phyloP scores from a whole-genome alignment of 2,113 vertebrate genomes.

The Myiozetetes cayanensis region DNA sequence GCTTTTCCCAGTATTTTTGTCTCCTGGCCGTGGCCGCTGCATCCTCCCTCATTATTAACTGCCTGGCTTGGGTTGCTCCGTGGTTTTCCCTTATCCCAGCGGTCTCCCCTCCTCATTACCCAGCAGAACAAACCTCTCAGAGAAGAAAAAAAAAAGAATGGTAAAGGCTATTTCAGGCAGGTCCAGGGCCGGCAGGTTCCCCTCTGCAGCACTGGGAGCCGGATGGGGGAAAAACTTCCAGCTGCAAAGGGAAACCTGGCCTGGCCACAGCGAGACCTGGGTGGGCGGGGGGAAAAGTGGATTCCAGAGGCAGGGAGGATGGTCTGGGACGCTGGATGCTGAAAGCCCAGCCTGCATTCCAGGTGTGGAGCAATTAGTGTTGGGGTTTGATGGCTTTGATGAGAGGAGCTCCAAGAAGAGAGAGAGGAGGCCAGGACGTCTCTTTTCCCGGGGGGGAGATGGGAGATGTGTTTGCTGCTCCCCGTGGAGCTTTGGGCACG shows the following conservation, averaged over 20 bases:
- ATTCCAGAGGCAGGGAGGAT: neutral
- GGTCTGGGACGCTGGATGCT: rapidly evolving
- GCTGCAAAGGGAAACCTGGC: neutral
- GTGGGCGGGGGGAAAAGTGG: neutral
- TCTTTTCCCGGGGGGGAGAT: neutral
- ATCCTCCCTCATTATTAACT: neutral
- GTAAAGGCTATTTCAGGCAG: neutral
- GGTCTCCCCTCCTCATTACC: neutral
- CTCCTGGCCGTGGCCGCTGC: neutral
- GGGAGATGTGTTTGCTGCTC: neutral
- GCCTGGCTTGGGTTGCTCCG: neutral
- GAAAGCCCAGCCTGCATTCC: neutral
- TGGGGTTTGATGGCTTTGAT: neutral
- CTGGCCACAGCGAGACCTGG: rapidly evolving
- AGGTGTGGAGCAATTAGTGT: neutral
- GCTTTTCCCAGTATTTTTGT: neutral
- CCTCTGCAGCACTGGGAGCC: rapidly evolving
- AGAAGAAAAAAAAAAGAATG: neutral
- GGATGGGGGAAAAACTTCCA: neutral
- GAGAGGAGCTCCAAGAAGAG: neutral
- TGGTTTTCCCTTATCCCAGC: neutral
- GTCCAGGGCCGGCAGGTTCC: neutral
- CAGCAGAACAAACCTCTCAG: neutral
- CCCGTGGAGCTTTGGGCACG: rapidly evolving
- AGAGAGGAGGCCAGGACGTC: rapidly evolving